phyloP scores from a whole-genome alignment of 2,888 invertebrate genomes.

The Pherbina coryleti region DNA sequence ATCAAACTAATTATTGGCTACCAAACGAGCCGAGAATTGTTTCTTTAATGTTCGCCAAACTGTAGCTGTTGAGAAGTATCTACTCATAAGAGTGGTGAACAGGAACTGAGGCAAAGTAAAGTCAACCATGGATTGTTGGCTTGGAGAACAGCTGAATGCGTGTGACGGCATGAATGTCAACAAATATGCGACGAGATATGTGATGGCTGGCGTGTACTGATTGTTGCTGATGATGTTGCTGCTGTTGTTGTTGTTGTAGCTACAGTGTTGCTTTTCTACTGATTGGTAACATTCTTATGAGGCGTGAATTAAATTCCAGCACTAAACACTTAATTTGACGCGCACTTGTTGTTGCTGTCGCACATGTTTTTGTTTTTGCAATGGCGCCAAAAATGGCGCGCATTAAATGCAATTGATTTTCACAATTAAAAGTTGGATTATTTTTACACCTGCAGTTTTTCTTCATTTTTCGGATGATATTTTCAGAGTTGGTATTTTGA shows the following conservation, averaged over 20 bases:
- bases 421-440: no score
- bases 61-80: not conserved
- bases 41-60: no score
- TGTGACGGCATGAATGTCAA: constrained; percentile 15
- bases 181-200: not conserved
- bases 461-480: no score
- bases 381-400: not conserved
- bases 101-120: not conserved
- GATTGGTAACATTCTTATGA: constrained; percentile 25
- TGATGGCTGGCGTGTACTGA: not conserved
- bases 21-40: not conserved
- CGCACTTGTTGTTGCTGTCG: not conserved
- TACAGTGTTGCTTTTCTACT: not conserved
- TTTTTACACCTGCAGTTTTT: no score
- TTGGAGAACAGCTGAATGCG: not conserved
- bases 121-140: not conserved
- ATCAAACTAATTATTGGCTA: constrained; percentile 6
- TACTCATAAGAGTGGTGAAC: not conserved
- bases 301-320: constrained; percentile 35
- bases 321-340: constrained; percentile 26
- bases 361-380: not conserved
- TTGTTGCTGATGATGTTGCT: not conserved
- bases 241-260: not conserved
- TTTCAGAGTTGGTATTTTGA: no score
- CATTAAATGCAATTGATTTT: no score